These are phyloP conservation scores for Aphodius sticticus DNA, from an alignment of 2,888 invertebrate species.

Conservation along the genomic window DNA sequence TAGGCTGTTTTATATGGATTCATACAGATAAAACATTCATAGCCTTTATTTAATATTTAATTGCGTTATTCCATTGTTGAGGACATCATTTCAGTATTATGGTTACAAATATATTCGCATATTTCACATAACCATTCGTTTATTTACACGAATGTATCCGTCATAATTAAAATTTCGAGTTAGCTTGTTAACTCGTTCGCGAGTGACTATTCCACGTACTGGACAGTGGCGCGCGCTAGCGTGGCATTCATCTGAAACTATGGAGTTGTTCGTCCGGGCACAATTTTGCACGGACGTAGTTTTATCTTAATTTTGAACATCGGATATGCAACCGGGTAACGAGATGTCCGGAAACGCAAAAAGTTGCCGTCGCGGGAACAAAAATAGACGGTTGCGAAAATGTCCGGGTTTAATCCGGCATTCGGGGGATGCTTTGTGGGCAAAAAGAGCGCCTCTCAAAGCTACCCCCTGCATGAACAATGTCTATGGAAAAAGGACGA, in stretches of 20 bases:
- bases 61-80: background rate
- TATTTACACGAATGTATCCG: background rate
- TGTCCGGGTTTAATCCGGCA: background rate
- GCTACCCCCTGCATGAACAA: background rate
- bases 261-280: background rate
- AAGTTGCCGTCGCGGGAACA: background rate
- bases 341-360: background rate
- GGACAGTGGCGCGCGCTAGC: background rate
- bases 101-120: background rate
- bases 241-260: background rate
- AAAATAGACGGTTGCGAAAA: background rate
- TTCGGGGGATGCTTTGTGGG: background rate
- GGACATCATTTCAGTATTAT: background rate
- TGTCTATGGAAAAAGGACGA: constrained; percentile 4
- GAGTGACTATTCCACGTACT: background rate
- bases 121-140: background rate
- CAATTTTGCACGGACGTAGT: background rate
- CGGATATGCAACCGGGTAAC: background rate
- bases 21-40: background rate
- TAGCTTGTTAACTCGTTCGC: background rate
- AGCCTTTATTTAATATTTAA: background rate
- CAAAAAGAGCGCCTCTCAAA: background rate
- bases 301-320: background rate
- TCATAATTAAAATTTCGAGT: background rate
- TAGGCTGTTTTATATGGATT: too few relatives aligned